Conservation (phyloP, 92 coral and sea anemone species). For the Ricordea florida region DNA sequence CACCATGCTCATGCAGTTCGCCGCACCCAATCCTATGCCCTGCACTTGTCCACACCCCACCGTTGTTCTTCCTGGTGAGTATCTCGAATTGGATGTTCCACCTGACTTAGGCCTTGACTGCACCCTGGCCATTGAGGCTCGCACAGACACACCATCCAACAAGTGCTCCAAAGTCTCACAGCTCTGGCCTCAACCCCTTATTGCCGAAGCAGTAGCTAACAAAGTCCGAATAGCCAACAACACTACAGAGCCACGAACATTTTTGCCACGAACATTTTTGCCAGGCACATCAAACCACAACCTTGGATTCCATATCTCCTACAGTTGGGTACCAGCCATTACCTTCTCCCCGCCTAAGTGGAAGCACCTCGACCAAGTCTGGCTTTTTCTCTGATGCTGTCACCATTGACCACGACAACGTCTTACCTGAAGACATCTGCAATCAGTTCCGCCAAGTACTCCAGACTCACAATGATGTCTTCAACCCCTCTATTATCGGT, state of each 20-base stretch:
- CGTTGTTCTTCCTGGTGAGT: slow-evolving; percentile 10
- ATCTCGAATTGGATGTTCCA: not conserved
- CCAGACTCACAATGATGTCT: slow-evolving; percentile 4
- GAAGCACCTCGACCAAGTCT: not conserved
- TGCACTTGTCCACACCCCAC: not conserved
- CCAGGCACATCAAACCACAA: too few relatives aligned
- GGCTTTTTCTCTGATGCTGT: not conserved
- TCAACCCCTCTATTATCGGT: too few relatives aligned
- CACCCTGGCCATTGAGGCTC: not conserved
- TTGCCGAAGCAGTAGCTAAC: too few relatives aligned
- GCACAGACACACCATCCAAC: not conserved
- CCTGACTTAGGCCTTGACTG: too few relatives aligned
- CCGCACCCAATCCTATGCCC: slow-evolving; percentile 16
- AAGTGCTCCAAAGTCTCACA: too few relatives aligned
- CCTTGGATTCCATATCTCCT: not conserved
- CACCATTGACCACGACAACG: slow-evolving; percentile 4
- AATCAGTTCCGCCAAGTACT: not conserved
- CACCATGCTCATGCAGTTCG: not conserved
- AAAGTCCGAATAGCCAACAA: slow-evolving; percentile 17
- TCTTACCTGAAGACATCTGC: slow-evolving; percentile 11
- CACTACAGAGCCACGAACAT: not conserved
- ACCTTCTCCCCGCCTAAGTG: too few relatives aligned
- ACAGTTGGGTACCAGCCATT: not conserved
- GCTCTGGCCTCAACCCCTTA: too few relatives aligned
- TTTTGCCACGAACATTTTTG: too few relatives aligned